Evolutionary conservation across 2,888 invertebrate genomes (phyloP).

Genomic region (Drosophila robusta): DNA sequence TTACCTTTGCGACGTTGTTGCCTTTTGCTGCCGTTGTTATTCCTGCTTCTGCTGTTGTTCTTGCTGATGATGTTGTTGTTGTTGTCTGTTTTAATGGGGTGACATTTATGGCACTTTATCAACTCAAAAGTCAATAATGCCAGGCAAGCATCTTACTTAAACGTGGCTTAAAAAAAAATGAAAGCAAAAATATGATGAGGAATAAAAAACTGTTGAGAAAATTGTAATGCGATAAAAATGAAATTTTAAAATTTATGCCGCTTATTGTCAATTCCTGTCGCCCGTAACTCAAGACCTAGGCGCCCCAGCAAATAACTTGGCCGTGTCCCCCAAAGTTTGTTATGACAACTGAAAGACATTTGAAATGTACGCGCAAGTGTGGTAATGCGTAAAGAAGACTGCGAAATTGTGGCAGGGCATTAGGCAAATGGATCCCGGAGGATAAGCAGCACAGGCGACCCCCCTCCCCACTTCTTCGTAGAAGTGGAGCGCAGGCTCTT

Average conservation of each 20-base stretch:
- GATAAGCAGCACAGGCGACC: slow-evolving; percentile 47
- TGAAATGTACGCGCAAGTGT: slow-evolving; percentile 54
- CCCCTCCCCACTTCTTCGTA: background rate
- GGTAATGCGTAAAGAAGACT: slow-evolving; percentile 25
- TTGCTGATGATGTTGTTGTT: slow-evolving; percentile 13
- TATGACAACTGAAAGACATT: slow-evolving; percentile 78
- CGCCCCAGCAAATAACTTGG: slow-evolving; percentile 17
- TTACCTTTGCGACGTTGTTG: slow-evolving; percentile 43
- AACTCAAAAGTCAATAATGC: slow-evolving; percentile 80
- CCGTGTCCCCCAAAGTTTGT: slow-evolving; percentile 53
- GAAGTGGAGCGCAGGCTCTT: slow-evolving; percentile 34
- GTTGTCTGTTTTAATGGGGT: slow-evolving; percentile 75
- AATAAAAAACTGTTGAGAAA: slow-evolving; percentile 52
- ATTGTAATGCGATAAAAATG: slow-evolving; percentile 80
- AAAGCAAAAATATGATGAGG: slow-evolving; percentile 9
- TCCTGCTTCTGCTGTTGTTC: slow-evolving; percentile 19
- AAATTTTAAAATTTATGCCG: slow-evolving; percentile 79
- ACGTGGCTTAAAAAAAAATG: slow-evolving; percentile 59
- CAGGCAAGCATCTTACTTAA: slow-evolving; percentile 69
- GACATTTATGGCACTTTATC: slow-evolving; percentile 83
- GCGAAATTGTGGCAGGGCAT: slow-evolving; percentile 67
- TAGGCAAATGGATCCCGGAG: slow-evolving; percentile 78
- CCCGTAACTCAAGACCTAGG: slow-evolving; percentile 64
- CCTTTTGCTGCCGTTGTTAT: slow-evolving; percentile 45
- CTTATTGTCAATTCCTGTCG: slow-evolving; percentile 69